Percentiles rank a stretch among this genome's conserved stretches.
These are phyloP conservation scores for Bombus fervidus DNA, from an alignment of 1,140 invertebrate species.

Conservation along the genomic window DNA sequence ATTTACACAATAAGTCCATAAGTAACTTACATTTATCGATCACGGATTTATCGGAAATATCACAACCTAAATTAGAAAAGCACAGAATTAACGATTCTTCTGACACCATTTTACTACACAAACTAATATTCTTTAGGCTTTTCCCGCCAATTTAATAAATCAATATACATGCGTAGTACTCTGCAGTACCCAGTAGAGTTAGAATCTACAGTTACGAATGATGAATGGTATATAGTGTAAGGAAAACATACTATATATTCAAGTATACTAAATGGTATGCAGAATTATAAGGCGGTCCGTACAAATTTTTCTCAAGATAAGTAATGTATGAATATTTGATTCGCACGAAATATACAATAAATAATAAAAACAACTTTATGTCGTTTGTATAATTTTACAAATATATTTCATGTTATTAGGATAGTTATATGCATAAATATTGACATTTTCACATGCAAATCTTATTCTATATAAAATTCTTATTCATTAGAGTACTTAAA, in stretches of 20 bases:
- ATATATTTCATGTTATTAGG: not conserved
- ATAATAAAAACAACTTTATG: not conserved
- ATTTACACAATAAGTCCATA: not conserved
- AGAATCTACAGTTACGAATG: not conserved
- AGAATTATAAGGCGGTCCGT: not conserved
- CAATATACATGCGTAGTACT: conserved; percentile 4
- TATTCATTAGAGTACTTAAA: not conserved
- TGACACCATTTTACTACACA: conserved; percentile 68
- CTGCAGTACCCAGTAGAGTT: not conserved
- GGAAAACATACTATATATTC: not conserved
- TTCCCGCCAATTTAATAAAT: conserved; percentile 69
- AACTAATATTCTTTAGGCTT: conserved; percentile 25
- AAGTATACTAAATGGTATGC: not conserved
- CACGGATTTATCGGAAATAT: conserved; percentile 61
- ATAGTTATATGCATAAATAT: not conserved
- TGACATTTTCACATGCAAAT: not conserved
- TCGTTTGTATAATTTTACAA: conserved; percentile 14
- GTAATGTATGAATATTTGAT: not conserved
- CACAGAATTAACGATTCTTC: conserved; percentile 66
- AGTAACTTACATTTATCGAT: conserved; percentile 75
- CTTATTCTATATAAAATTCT: conserved; percentile 16
- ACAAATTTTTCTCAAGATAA: not conserved
- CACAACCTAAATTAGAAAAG: conserved; percentile 69
- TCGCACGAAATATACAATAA: not conserved
- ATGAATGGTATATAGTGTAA: not conserved